Evolutionary conservation across 92 coral and sea anemone genomes (phyloP).

Genomic region (Pocillopora meandrina): DNA sequence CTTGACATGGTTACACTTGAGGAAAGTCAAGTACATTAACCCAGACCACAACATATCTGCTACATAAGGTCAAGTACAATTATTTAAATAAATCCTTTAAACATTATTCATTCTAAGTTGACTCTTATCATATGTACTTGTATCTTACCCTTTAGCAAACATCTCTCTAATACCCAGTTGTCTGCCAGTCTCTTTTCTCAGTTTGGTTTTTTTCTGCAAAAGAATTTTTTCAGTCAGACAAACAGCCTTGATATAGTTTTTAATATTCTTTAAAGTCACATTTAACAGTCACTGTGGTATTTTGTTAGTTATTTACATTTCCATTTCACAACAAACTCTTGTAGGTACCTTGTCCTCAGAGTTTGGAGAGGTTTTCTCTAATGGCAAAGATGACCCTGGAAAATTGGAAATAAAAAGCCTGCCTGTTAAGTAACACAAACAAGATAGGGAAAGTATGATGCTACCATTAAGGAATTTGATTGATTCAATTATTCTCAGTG

Average conservation of each 20-base stretch:
- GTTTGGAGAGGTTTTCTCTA: constrained; percentile 3
- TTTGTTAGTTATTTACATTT: too few relatives aligned
- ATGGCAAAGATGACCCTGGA: constrained; percentile 15
- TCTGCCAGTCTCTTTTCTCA: constrained; percentile 45
- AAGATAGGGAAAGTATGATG: background rate
- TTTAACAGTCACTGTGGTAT: too few relatives aligned
- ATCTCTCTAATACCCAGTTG: constrained; percentile 81
- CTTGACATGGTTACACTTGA: too few relatives aligned
- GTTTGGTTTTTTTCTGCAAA: constrained; percentile 47
- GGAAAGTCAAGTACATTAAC: too few relatives aligned
- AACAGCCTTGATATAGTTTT: background rate
- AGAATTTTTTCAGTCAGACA: background rate
- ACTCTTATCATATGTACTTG: background rate
- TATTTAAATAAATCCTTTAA: background rate
- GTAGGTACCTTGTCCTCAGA: constrained; percentile 3
- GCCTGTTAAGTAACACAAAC: background rate
- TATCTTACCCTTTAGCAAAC: constrained; percentile 73
- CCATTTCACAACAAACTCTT: background rate
- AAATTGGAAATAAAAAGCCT: background rate
- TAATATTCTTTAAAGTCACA: too few relatives aligned
- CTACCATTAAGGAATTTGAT: background rate
- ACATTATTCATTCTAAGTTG: background rate
- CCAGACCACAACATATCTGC: too few relatives aligned
- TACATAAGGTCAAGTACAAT: too few relatives aligned
- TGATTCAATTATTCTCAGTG: too few relatives aligned